A percentile compares a stretch with the other conserved stretches of the same genome.
Evolutionary conservation across 2,113 vertebrate species (phyloP).

Genomic region (human (Homo sapiens)): GRCh38 chr15:37567501-37568000

Average conservation of each 20-base stretch:
- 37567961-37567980: neutral
- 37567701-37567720: neutral
- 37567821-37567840: neutral
- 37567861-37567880: neutral
- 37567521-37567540: neutral
- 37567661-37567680: neutral
- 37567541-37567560: neutral
- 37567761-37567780: neutral
- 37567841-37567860: neutral
- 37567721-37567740: neutral
- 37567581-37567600: neutral
- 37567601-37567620: neutral
- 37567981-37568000: neutral
- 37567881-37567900: neutral
- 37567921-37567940: neutral
- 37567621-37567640: neutral
- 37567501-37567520: neutral
- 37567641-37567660: neutral
- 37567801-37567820: neutral
- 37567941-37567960: neutral
- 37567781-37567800: neutral
- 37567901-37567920: neutral
- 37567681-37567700: neutral
- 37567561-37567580: neutral
- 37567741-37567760: neutral